phyloP scores from a whole-genome alignment of 2,797 vertebrate species.

The Coluber constrictor region DNA sequence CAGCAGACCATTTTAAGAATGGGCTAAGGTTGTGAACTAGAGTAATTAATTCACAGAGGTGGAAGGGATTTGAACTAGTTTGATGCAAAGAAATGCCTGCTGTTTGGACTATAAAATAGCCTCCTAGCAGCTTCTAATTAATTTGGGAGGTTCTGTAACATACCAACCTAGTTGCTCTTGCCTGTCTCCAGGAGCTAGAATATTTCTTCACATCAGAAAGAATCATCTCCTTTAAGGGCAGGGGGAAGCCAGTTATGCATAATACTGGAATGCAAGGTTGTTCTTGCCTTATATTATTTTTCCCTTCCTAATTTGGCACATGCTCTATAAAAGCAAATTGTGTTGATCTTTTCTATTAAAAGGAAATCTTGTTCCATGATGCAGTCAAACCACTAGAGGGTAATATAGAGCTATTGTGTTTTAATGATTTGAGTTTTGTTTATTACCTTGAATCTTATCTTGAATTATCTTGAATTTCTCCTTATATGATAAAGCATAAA shows the following conservation, averaged over 20 bases:
- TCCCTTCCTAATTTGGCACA: not conserved
- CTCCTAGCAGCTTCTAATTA: not conserved
- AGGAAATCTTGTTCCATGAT: slow-evolving; percentile 26
- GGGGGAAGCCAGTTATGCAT: not conserved
- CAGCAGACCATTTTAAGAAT: not conserved
- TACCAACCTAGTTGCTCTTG: not conserved
- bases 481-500: not conserved
- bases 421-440: slow-evolving; percentile 41
- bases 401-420: slow-evolving; percentile 33
- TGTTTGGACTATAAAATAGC: not conserved
- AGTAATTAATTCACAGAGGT: not conserved
- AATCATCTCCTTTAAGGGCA: not conserved
- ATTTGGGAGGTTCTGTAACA: not conserved
- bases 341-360: slow-evolving; percentile 2
- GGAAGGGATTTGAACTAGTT: not conserved
- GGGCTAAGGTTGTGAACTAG: not conserved
- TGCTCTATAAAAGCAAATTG: not conserved
- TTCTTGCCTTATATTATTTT: not conserved
- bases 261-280: not conserved
- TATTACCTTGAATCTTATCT: slow-evolving; percentile 21
- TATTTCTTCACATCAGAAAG: not conserved
- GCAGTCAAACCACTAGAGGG: slow-evolving; percentile 45
- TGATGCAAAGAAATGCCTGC: not conserved
- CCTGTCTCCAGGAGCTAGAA: not conserved
- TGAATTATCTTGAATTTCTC: slow-evolving; percentile 7